These are phyloP conservation scores for Aptenodytes forsteri DNA, from an alignment of 2,113 vertebrate genomes.

Conservation along the genomic window DNA sequence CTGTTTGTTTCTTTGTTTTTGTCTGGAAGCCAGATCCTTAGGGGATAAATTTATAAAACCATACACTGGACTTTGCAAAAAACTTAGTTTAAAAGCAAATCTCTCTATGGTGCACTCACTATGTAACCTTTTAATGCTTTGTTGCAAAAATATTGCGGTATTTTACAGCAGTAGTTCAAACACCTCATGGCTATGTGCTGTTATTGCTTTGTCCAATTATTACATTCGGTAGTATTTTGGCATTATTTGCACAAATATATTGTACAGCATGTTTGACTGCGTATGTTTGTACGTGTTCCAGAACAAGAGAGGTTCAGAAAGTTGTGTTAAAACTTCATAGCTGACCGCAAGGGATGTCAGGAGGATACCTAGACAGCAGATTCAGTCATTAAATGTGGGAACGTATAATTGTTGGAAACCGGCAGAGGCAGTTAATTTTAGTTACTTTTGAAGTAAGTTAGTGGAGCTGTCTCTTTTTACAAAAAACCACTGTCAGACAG, in stretches of 20 bases:
- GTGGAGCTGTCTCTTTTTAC: background rate
- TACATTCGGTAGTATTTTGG: background rate
- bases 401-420: background rate
- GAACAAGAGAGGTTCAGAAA: background rate
- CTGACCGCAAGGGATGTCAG: background rate
- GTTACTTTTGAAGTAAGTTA: constrained; percentile 22
- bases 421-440: background rate
- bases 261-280: background rate
- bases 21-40: constrained; percentile 20
- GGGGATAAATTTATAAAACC: background rate
- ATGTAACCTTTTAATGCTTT: background rate
- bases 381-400: background rate
- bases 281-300: background rate
- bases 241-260: background rate
- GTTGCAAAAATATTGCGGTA: background rate
- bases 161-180: background rate
- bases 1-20: constrained; percentile 53
- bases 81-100: background rate
- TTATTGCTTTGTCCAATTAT: background rate
- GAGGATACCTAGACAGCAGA: background rate
- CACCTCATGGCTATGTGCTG: background rate
- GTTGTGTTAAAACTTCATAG: background rate
- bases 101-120: background rate
- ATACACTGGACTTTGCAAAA: background rate
- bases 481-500: background rate